Percentiles rank a stretch among this genome's conserved stretches.
These are phyloP conservation scores for Mus spicilegus DNA, from an alignment of 2,113 vertebrate genomes.

Conservation along the genomic window DNA sequence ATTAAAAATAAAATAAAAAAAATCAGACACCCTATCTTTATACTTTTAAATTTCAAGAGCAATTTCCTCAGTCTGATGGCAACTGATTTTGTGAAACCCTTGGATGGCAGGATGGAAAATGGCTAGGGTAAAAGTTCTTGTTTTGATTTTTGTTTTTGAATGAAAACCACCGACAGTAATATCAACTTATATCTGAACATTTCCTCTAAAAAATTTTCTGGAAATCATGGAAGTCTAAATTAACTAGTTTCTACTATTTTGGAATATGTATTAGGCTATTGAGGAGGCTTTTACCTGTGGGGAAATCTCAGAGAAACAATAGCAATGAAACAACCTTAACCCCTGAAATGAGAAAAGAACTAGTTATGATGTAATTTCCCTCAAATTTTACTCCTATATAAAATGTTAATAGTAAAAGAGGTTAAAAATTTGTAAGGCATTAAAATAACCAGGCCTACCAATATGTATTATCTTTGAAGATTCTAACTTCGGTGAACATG, in stretches of 20 bases:
- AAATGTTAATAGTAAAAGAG: neutral
- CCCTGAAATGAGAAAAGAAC: neutral
- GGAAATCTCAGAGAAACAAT: neutral
- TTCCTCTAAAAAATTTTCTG: slow-evolving; percentile 73
- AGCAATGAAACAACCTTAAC: neutral
- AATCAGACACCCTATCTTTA: neutral
- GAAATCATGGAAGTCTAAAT: slow-evolving; percentile 77
- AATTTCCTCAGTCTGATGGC: slow-evolving; percentile 79
- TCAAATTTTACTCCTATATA: neutral
- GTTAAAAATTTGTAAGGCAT: neutral
- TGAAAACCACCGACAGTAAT: slow-evolving; percentile 79
- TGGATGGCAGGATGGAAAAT: slow-evolving; percentile 77
- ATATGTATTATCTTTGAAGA: neutral
- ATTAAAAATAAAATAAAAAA: too few species aligned
- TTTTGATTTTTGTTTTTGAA: slow-evolving; percentile 80
- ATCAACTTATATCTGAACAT: slow-evolving; percentile 74
- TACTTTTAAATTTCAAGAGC: slow-evolving; percentile 80
- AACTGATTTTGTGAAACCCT: slow-evolving; percentile 81
- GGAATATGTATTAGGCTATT: slow-evolving; percentile 41
- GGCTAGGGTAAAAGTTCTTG: slow-evolving; percentile 76
- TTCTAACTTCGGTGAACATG: neutral
- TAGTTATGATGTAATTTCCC: neutral
- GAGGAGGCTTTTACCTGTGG: slow-evolving; percentile 35
- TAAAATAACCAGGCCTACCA: neutral
- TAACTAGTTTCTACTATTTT: slow-evolving; percentile 52